Evolutionary conservation across 2,113 vertebrate species (phyloP).

Genomic region (Chlamydotis undulata): DNA sequence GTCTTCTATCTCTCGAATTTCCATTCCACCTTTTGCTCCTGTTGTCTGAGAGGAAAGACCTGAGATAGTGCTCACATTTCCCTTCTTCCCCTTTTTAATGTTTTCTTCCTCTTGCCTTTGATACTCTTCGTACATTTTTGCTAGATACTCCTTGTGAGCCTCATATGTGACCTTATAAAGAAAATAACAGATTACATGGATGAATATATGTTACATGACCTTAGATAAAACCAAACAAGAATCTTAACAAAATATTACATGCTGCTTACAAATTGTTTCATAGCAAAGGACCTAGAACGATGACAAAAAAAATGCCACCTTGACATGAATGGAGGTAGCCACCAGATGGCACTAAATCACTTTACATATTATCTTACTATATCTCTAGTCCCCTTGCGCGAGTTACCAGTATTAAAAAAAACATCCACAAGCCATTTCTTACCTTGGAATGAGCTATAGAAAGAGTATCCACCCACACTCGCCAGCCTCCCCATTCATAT

Average conservation of each 20-base stretch:
- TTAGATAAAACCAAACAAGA: background rate
- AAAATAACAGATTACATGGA: background rate
- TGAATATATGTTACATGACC: background rate
- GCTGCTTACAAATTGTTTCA: background rate
- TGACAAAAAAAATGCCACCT: background rate
- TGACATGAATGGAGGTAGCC: constrained; percentile 6
- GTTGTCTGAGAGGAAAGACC: constrained; percentile 91
- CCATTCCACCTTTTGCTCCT: constrained; percentile 90
- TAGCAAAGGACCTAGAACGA: background rate
- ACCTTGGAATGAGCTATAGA: constrained; percentile 99
- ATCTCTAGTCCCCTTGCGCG: background rate
- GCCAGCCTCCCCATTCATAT: constrained; percentile 99
- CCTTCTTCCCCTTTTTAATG: constrained; percentile 98
- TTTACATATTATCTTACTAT: background rate
- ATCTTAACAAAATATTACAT: background rate
- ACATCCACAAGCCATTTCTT: background rate
- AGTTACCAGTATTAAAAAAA: background rate
- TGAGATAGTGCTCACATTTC: constrained; percentile 96
- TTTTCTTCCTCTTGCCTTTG: constrained; percentile 98
- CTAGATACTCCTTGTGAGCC: constrained; percentile 97
- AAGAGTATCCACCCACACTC: constrained; percentile 97
- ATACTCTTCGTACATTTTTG: constrained; percentile 99
- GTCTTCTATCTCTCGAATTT: constrained; percentile 93
- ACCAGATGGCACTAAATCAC: constrained; percentile 76
- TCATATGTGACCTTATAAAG: constrained; percentile 92